phyloP scores from a whole-genome alignment of 2,888 invertebrate species.

The Agrotis puta region DNA sequence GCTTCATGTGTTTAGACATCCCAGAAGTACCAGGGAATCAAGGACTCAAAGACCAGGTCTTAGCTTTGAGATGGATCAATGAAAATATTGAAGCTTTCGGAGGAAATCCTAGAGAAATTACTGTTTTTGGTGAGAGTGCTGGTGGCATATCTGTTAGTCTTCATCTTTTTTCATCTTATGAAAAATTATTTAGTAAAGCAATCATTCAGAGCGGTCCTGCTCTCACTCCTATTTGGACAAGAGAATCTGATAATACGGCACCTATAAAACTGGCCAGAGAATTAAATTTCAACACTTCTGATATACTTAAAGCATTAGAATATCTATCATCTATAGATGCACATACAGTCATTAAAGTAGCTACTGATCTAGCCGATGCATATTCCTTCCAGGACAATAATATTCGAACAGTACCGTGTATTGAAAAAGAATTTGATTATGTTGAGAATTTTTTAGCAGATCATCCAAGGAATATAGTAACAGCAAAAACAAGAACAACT shows the following conservation, averaged over 20 bases:
- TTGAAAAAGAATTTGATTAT: slow-evolving; percentile 45
- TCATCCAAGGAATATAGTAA: slow-evolving; percentile 31
- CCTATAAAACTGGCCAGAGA: slow-evolving; percentile 35
- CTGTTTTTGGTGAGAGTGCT: slow-evolving; percentile 70
- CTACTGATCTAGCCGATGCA: slow-evolving; percentile 7
- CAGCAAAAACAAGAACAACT: slow-evolving; percentile 29
- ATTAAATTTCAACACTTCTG: slow-evolving; percentile 40
- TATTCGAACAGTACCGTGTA: slow-evolving; percentile 19
- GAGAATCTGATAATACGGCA: slow-evolving; percentile 12
- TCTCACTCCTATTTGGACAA: slow-evolving; percentile 7
- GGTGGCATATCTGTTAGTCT: slow-evolving; percentile 63
- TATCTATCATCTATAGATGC: slow-evolving; percentile 42
- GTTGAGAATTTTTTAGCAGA: slow-evolving; percentile 45
- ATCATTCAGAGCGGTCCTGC: slow-evolving; percentile 55
- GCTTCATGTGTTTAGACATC: slow-evolving; percentile 67
- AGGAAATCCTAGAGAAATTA: slow-evolving; percentile 64
- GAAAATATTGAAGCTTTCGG: slow-evolving; percentile 72
- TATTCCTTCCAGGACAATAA: neutral
- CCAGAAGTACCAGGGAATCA: slow-evolving; percentile 73
- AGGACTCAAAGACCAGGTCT: slow-evolving; percentile 71
- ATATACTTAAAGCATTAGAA: slow-evolving; percentile 35
- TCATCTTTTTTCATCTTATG: slow-evolving; percentile 40
- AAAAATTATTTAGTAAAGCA: slow-evolving; percentile 50
- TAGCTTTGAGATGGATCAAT: slow-evolving; percentile 72
- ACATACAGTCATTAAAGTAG: slow-evolving; percentile 17